phyloP scores from a whole-genome alignment of 2,113 vertebrate genomes.

The Mus pahari region DNA sequence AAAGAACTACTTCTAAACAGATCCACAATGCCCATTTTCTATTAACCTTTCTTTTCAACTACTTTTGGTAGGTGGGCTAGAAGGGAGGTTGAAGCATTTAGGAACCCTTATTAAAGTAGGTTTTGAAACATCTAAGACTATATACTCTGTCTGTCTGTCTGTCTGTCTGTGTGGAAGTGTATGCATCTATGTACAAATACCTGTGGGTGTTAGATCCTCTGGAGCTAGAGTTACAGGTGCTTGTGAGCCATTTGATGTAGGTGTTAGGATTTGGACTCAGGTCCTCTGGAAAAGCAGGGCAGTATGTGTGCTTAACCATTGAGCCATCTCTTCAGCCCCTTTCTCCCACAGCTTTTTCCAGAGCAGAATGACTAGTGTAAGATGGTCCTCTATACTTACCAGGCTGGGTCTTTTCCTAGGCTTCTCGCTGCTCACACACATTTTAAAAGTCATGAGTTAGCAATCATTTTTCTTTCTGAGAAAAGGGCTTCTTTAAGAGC shows the following conservation, averaged over 20 bases:
- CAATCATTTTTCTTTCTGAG: neutral
- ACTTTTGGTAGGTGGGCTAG: too few relatives aligned
- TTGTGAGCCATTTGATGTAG: neutral
- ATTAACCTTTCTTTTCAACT: too few relatives aligned
- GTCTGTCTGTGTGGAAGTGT: neutral
- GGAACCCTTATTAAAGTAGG: too few relatives aligned
- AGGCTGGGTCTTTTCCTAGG: neutral
- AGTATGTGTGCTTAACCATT: neutral
- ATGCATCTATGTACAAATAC: neutral
- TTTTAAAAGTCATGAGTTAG: neutral
- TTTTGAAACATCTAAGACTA: too few relatives aligned
- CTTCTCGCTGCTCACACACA: neutral
- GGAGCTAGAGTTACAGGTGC: neutral
- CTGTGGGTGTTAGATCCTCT: neutral
- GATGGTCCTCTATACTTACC: neutral
- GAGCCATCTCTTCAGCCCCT: neutral
- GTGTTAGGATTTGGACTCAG: neutral
- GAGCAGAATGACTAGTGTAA: neutral
- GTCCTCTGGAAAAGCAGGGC: neutral
- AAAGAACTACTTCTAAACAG: too few relatives aligned
- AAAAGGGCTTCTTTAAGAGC: too few relatives aligned
- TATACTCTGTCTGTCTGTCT: neutral
- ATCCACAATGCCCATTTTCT: too few relatives aligned
- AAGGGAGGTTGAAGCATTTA: too few relatives aligned
- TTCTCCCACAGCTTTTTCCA: neutral